Evolutionary conservation across 2,797 vertebrate genomes (phyloP), one percentile per base, ranked within the genome.

Genomic region (Anisognathus igniventris): DNA sequence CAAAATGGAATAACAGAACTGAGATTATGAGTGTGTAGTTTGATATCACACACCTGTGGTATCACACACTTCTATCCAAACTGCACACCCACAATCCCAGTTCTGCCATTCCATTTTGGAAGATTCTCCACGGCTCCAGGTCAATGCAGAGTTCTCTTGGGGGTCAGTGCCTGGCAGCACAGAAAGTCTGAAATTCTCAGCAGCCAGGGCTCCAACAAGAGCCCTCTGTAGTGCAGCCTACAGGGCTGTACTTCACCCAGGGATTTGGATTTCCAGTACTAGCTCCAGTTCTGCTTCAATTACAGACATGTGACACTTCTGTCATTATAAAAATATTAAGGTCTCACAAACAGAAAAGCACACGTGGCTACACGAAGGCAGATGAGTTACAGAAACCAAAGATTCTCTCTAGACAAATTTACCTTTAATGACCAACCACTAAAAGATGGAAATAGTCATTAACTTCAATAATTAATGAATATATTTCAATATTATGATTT

Each of bases 401-500:
- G 57, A 66, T 61, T 87, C 70, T 83, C 66, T 72, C 88, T 18
- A 91, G 57, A 48, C 51, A 89, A 86, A 93, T 95, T 93, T 64
- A 45, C 86, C 74, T 73, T 84, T 92, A 88, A 95, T 86, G 86
- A 79, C 64, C 66, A 79, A 33, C 28, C 12, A 31, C 60, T 73
- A 42, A 50, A 76, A 74, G 40, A 91, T 21, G 44, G 75, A 92
- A 94, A 92, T 39, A 88, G 76, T 57, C 21, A n/a, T 86, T 89
- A 88, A n/a, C 60, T 86, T 92, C 42, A 87, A 83, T 92, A 86
- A 95, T 95, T 94, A 86, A 96, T 93, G 45, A 70, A 51, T 73
- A 66, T 40, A 81, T 92, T 92, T 92, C 82, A 91, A 76, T 92
- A 78, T 76, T 93, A 80, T 51, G 47, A 61, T 94, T 94, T 93